phyloP scores from a whole-genome alignment of 2,113 vertebrate genomes.

The Chaetodon trifascialis region DNA sequence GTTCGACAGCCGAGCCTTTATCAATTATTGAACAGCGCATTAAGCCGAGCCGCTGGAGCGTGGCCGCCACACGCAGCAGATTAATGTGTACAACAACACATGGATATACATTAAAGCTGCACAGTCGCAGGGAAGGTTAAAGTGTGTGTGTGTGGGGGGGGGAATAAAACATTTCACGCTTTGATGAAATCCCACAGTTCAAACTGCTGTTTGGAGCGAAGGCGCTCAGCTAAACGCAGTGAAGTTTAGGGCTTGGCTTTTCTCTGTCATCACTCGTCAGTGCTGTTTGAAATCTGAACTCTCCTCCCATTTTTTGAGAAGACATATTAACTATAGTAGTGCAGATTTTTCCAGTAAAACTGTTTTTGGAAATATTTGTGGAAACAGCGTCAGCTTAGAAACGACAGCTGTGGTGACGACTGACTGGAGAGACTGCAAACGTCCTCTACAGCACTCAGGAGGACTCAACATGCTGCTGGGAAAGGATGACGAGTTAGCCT shows the following conservation, averaged over 20 bases:
- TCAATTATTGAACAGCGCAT: constrained; percentile 82
- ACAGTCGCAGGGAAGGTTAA: background rate
- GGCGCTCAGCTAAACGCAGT: no score
- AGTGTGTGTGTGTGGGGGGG: background rate
- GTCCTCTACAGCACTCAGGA: no score
- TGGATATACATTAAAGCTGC: constrained; percentile 1
- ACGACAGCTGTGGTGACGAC: no score
- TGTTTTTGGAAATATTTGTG: background rate
- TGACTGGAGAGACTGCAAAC: no score
- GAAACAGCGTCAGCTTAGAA: background rate
- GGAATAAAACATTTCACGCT: constrained; percentile 29
- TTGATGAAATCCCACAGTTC: constrained; percentile 11
- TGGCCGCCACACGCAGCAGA: constrained; percentile 29
- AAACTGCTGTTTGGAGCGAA: background rate
- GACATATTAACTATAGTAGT: background rate
- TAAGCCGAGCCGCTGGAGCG: constrained; percentile 60
- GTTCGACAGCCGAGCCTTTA: constrained; percentile 68
- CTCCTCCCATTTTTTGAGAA: background rate
- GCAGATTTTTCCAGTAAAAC: background rate
- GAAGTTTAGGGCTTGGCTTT: no score
- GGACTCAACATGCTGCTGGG: no score
- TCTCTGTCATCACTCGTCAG: background rate
- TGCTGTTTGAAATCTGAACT: background rate
- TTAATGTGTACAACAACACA: constrained; percentile 62
- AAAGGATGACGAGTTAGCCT: no score